Percentiles rank a stretch among this genome's conserved stretches.
Evolutionary conservation across 1,140 invertebrate species (phyloP).

Genomic region (Cydia amplana): DNA sequence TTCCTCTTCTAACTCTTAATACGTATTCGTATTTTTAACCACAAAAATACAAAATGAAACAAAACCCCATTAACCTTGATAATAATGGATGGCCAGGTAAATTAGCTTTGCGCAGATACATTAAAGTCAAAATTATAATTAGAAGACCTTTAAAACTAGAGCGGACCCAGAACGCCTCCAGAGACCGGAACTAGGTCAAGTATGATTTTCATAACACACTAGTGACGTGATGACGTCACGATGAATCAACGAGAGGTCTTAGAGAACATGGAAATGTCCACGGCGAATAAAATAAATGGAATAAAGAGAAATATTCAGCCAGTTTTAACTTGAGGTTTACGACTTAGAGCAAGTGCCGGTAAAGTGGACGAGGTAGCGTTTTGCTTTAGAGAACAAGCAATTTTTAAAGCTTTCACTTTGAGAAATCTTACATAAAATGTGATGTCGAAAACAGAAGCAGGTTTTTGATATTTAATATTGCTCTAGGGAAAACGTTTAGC

Average conservation of each 20-base stretch:
- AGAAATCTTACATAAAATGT: background rate
- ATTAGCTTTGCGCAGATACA: background rate
- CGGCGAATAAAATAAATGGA: background rate
- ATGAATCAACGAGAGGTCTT: background rate
- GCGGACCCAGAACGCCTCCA: constrained; percentile 34
- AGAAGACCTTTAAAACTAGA: constrained; percentile 36
- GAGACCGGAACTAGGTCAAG: constrained; percentile 45
- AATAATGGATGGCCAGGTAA: background rate
- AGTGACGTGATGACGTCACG: constrained; percentile 38
- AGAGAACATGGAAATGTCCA: constrained; percentile 1
- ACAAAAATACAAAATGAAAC: background rate
- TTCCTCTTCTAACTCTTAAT: background rate
- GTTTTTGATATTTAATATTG: background rate
- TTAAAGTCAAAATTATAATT: constrained; percentile 20
- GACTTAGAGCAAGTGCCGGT: background rate
- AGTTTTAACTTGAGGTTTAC: constrained; percentile 7
- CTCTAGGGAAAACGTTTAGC: too few relatives aligned
- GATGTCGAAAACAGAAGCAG: background rate
- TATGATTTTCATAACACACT: constrained; percentile 47
- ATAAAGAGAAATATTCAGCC: constrained; percentile 19
- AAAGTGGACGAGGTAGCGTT: constrained; percentile 14
- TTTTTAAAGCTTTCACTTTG: background rate
- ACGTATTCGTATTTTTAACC: background rate
- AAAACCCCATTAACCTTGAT: background rate
- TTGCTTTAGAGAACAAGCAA: background rate